Conservation (phyloP, 1,140 invertebrate genomes). For the Anadara kagoshimensis region DNA sequence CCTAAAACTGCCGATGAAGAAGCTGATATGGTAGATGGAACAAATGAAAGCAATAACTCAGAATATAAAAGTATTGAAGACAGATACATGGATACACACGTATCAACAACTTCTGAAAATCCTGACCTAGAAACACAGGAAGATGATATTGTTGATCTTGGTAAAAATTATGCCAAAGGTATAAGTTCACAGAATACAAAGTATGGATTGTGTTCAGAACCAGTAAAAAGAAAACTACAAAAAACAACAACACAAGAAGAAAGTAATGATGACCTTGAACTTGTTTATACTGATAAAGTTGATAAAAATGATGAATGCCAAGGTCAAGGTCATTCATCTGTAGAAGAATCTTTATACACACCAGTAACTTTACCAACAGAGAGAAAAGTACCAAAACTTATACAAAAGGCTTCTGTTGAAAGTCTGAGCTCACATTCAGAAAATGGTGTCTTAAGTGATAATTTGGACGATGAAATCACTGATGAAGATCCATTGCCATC, state of each 20-base stretch:
- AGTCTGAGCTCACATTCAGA: not conserved
- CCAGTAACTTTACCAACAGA: too few relatives aligned
- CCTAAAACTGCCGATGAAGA: not conserved
- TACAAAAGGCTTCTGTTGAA: too few relatives aligned
- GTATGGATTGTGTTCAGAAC: constrained; percentile 36
- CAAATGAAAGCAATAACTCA: not conserved
- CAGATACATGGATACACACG: not conserved
- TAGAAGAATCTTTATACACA: not conserved
- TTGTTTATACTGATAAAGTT: not conserved
- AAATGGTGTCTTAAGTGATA: too few relatives aligned
- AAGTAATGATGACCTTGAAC: not conserved
- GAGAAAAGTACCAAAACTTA: too few relatives aligned
- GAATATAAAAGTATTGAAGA: constrained; percentile 1
- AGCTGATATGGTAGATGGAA: not conserved
- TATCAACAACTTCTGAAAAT: not conserved
- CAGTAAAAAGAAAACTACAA: constrained; percentile 9
- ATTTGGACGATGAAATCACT: too few relatives aligned
- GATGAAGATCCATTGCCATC: too few relatives aligned
- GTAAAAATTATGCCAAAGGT: not conserved
- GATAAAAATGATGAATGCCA: not conserved
- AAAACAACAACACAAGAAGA: not conserved
- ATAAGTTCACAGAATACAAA: constrained; percentile 25
- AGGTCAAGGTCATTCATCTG: too few relatives aligned
- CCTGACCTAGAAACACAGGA: not conserved
- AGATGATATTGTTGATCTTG: not conserved